These are phyloP conservation scores for Euplexia lucipara DNA, from an alignment of 2,888 invertebrate genomes.

Conservation along the genomic window DNA sequence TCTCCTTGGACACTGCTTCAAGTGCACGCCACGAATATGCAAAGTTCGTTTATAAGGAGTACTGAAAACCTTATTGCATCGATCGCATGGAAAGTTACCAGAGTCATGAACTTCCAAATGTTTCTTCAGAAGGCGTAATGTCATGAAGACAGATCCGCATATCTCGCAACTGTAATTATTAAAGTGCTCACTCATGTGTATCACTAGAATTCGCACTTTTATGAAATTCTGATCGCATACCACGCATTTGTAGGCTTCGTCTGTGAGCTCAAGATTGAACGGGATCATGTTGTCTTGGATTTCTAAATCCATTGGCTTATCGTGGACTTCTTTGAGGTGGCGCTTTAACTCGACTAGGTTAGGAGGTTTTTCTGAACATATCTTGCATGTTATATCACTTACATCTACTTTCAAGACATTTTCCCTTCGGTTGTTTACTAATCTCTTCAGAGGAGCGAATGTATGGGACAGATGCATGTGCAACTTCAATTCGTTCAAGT, in stretches of 20 bases:
- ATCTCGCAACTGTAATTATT: slow-evolving; percentile 88
- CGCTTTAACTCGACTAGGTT: slow-evolving; percentile 77
- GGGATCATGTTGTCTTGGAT: slow-evolving; percentile 87
- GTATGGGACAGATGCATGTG: slow-evolving; percentile 83
- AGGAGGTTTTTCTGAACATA: slow-evolving; percentile 75
- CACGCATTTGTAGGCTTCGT: slow-evolving; percentile 81
- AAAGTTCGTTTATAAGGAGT: slow-evolving; percentile 83
- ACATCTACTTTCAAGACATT: slow-evolving; percentile 86
- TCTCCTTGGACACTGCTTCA: slow-evolving; percentile 83
- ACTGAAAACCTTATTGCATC: slow-evolving; percentile 84
- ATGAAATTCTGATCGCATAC: slow-evolving; percentile 83
- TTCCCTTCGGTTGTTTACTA: slow-evolving; percentile 84
- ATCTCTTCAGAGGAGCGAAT: slow-evolving; percentile 80
- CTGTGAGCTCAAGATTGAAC: slow-evolving; percentile 78
- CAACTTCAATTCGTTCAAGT: slow-evolving; percentile 76
- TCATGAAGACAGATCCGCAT: slow-evolving; percentile 88
- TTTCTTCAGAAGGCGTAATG: slow-evolving; percentile 83
- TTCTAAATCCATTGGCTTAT: slow-evolving; percentile 80
- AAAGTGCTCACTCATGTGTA: slow-evolving; percentile 88
- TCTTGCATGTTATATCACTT: slow-evolving; percentile 80
- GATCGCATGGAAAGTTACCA: slow-evolving; percentile 85
- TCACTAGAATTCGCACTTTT: slow-evolving; percentile 84
- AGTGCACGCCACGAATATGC: slow-evolving; percentile 84
- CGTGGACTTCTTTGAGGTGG: slow-evolving; percentile 81
- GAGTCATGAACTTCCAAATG: slow-evolving; percentile 87